Percentiles rank a stretch among this genome's conserved stretches.
Conservation (phyloP, 2,888 invertebrate genomes). For the Cheilosia impressa region DNA sequence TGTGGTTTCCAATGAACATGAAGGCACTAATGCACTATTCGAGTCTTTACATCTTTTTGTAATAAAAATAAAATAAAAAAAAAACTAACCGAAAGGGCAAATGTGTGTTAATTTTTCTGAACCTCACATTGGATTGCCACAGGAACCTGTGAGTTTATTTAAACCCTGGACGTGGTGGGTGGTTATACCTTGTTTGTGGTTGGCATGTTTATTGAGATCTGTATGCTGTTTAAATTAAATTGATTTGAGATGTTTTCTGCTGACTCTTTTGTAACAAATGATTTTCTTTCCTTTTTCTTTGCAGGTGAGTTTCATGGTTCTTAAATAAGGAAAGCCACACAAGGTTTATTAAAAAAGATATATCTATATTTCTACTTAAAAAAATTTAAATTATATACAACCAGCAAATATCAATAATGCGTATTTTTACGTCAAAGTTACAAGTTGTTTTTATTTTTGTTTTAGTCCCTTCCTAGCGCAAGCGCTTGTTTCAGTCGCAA, state of each 20-base stretch:
- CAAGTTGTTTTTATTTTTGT: no score
- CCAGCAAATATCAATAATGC: no score
- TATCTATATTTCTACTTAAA: no score
- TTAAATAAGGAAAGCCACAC: no score
- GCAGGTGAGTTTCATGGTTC: conserved; percentile 34
- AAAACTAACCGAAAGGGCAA: conserved; percentile 14
- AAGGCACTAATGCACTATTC: conserved; percentile 73
- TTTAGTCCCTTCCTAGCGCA: no score
- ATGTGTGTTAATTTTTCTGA: conserved; percentile 62
- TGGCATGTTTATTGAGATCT: conserved; percentile 54
- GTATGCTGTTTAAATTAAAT: conserved; percentile 54
- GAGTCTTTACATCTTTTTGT: conserved; percentile 68
- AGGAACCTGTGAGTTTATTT: conserved; percentile 22
- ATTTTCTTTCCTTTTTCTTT: conserved; percentile 15
- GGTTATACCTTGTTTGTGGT: conserved; percentile 35
- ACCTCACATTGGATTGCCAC: conserved; percentile 23
- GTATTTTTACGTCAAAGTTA: no score
- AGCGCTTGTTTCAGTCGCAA: no score
- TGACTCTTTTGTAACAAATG: background rate
- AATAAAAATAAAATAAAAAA: conserved; percentile 53
- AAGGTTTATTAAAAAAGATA: no score
- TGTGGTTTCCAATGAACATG: conserved; percentile 73
- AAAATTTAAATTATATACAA: no score
- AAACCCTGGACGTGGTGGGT: conserved; percentile 53
- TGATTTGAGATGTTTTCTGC: conserved; percentile 16